Conservation (phyloP, 2,113 vertebrate genomes). For the Pionites leucogaster region DNA sequence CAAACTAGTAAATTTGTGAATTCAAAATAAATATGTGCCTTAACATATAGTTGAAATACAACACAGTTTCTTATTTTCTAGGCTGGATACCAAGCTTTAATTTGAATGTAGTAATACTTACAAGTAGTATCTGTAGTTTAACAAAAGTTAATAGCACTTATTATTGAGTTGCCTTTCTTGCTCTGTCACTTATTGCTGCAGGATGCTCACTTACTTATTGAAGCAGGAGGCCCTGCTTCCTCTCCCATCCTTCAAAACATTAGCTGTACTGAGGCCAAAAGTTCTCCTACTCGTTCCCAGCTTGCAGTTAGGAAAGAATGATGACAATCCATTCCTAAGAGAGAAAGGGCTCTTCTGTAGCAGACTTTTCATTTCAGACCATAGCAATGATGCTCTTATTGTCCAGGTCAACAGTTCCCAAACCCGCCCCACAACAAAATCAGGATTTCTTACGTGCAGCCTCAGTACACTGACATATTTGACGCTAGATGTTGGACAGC, state of each 20-base stretch:
- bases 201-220: background rate
- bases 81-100: background rate
- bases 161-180: background rate
- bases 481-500: background rate
- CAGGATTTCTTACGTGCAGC: background rate
- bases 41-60: background rate
- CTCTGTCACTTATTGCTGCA: background rate
- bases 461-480: background rate
- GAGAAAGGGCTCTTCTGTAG: background rate
- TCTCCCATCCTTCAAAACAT: background rate
- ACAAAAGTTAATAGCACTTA: background rate
- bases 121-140: background rate
- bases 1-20: background rate
- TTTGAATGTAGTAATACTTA: background rate
- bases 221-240: background rate
- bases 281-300: background rate
- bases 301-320: background rate
- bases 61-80: background rate
- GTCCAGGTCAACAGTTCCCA: background rate
- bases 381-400: background rate
- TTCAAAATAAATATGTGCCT: background rate
- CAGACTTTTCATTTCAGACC: background rate
- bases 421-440: rapidly evolving
- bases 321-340: background rate
- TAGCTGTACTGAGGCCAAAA: background rate